Percentiles rank a stretch among this genome's conserved stretches.
These are phyloP conservation scores for Himalopsyche japonica DNA, from an alignment of 2,888 invertebrate genomes.

Conservation along the genomic window DNA sequence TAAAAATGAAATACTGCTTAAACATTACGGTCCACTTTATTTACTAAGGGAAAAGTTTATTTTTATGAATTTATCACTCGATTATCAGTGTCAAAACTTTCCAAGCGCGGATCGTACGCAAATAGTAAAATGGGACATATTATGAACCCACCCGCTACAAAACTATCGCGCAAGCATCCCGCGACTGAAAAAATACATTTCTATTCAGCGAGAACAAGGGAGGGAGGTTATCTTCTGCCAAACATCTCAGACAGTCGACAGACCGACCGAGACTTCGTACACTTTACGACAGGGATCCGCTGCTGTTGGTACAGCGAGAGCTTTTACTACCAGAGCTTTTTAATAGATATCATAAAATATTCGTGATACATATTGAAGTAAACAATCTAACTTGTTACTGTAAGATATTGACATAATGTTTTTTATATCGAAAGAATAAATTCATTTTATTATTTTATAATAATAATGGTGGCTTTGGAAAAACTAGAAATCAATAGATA, in stretches of 20 bases:
- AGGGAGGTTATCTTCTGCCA: slow-evolving; percentile 31
- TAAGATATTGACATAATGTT: no score
- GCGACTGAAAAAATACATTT: slow-evolving; percentile 24
- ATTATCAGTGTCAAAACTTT: no score
- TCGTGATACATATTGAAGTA: not conserved
- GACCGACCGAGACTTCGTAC: not conserved
- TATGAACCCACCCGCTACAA: not conserved
- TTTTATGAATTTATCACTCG: no score
- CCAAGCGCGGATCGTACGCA: not conserved
- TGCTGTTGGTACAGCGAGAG: not conserved
- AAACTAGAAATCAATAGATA: no score
- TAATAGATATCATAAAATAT: not conserved
- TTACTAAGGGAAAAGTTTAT: no score
- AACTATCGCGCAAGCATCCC: not conserved
- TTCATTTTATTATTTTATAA: no score
- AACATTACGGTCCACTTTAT: no score
- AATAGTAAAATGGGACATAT: not conserved
- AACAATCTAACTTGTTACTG: no score
- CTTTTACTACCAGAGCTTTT: not conserved
- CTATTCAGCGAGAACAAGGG: slow-evolving; percentile 29
- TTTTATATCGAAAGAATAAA: no score
- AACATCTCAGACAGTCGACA: slow-evolving; percentile 17
- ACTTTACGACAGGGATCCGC: not conserved
- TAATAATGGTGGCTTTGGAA: no score
- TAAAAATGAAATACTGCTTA: no score